Percentiles rank a stretch among this genome's conserved stretches.
Evolutionary conservation across 2,888 invertebrate genomes (phyloP).

Genomic region (Cephus nigrinus): DNA sequence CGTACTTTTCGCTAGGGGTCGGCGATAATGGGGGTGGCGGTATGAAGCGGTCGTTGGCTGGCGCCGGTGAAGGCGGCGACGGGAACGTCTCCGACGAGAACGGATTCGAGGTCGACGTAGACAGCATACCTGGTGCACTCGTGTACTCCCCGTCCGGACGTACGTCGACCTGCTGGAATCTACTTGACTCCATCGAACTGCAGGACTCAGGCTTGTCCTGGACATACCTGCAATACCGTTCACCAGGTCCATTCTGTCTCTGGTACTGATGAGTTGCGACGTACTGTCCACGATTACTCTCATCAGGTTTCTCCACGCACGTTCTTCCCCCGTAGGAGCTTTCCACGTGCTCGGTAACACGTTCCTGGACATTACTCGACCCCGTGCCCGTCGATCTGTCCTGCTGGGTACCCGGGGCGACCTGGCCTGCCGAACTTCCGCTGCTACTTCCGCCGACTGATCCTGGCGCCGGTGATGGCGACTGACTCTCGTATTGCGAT

Average conservation of each 20-base stretch:
- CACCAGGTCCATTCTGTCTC: neutral
- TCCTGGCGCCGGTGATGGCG: slow-evolving; percentile 5
- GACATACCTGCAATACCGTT: neutral
- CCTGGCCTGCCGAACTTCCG: slow-evolving; percentile 44
- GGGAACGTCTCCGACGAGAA: slow-evolving; percentile 70
- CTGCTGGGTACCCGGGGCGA: slow-evolving; percentile 63
- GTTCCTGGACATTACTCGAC: neutral
- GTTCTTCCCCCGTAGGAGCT: neutral
- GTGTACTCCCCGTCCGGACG: slow-evolving; percentile 6
- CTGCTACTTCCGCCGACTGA: slow-evolving; percentile 62
- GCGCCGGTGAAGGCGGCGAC: slow-evolving; percentile 71
- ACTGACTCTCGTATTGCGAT: slow-evolving; percentile 55
- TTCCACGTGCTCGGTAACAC: neutral
- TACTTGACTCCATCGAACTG: neutral
- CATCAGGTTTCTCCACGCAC: neutral
- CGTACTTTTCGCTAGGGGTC: slow-evolving; percentile 65
- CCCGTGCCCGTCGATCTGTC: neutral
- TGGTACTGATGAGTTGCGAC: neutral
- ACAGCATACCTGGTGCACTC: slow-evolving; percentile 21
- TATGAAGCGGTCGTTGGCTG: slow-evolving; percentile 70
- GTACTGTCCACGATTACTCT: neutral
- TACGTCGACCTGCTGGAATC: neutral
- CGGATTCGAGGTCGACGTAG: slow-evolving; percentile 18
- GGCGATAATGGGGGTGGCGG: slow-evolving; percentile 76
- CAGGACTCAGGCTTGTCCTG: neutral